Conservation (phyloP, 30 jellyfish, hydroid and myxozoan species). For the Aurelia coerulea region DNA sequence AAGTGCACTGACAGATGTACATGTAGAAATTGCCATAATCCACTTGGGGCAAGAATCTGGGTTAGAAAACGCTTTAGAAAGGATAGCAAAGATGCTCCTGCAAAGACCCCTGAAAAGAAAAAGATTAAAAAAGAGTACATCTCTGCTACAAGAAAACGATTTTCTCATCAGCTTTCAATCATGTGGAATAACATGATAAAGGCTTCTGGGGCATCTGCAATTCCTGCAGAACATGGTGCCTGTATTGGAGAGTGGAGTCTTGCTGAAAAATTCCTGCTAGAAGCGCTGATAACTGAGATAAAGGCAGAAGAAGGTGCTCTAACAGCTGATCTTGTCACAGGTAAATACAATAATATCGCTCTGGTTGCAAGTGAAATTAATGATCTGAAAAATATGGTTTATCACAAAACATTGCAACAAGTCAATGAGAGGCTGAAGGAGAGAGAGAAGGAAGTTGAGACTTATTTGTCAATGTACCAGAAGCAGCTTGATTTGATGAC, state of each 20-base stretch:
- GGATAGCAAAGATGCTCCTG: too few species aligned
- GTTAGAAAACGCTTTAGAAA: too few species aligned
- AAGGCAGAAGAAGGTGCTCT: slow-evolving; percentile 81
- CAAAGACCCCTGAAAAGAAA: slow-evolving; percentile 38
- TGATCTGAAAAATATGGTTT: slow-evolving; percentile 54
- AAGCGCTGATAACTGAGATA: slow-evolving; percentile 86
- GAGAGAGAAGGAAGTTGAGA: slow-evolving; percentile 90
- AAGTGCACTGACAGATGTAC: slow-evolving; percentile 80
- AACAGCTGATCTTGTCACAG: slow-evolving; percentile 85
- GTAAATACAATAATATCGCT: slow-evolving; percentile 70
- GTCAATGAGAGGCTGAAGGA: slow-evolving; percentile 80
- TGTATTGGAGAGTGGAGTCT: slow-evolving; percentile 82
- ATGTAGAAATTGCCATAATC: slow-evolving; percentile 84
- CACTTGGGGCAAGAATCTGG: slow-evolving; percentile 73
- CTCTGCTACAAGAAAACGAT: slow-evolving; percentile 72
- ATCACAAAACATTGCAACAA: slow-evolving; percentile 71
- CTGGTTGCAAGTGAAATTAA: slow-evolving; percentile 72
- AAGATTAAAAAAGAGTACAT: slow-evolving; percentile 4
- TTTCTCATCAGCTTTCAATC: slow-evolving; percentile 73
- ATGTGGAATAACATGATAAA: slow-evolving; percentile 31
- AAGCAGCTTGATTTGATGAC: slow-evolving; percentile 73
- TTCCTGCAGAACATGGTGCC: slow-evolving; percentile 75
- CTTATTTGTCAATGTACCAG: slow-evolving; percentile 77
- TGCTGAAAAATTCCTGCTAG: slow-evolving; percentile 81
- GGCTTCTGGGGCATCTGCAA: slow-evolving; percentile 54